A percentile compares a stretch with the other conserved stretches of the same genome.
Conservation (phyloP, 2,797 vertebrate species). For the Microctenopoma steveboyesi region DNA sequence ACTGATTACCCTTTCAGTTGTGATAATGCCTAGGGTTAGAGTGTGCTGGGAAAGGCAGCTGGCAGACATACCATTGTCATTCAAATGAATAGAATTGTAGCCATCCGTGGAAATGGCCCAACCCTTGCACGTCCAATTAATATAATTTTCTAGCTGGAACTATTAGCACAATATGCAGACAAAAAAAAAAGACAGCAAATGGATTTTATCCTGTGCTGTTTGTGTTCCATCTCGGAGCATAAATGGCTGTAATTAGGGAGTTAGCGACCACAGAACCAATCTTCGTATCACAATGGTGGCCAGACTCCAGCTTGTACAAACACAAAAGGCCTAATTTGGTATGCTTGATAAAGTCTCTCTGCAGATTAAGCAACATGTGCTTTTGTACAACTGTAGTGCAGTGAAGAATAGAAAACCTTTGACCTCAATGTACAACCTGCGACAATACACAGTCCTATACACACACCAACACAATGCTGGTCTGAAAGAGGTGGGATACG, state of each 20-base stretch:
- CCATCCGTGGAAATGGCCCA: constrained; percentile 63
- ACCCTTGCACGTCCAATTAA: constrained; percentile 72
- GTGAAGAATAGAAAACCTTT: constrained; percentile 62
- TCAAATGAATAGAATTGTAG: constrained; percentile 76
- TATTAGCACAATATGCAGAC: constrained; percentile 57
- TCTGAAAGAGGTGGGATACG: constrained; percentile 58
- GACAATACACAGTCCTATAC: constrained; percentile 17
- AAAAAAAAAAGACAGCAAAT: constrained; percentile 69
- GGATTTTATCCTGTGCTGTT: constrained; percentile 65
- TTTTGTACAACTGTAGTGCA: constrained; percentile 55
- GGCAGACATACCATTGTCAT: constrained; percentile 80
- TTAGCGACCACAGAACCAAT: constrained; percentile 73
- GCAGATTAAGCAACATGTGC: constrained; percentile 67
- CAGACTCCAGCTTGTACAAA: constrained; percentile 70
- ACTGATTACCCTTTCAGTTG: constrained; percentile 76
- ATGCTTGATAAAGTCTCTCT: constrained; percentile 75
- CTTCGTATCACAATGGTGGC: constrained; percentile 77
- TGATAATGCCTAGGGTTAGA: constrained; percentile 77
- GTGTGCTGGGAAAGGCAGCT: constrained; percentile 78
- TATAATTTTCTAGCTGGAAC: constrained; percentile 65
- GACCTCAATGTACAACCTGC: constrained; percentile 39
- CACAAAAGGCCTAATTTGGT: constrained; percentile 76
- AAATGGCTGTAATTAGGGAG: constrained; percentile 78
- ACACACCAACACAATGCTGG: constrained; percentile 27
- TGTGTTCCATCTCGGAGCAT: constrained; percentile 61